These are phyloP conservation scores for Lophura nycthemera DNA, from an alignment of 2,113 vertebrate species.

Conservation along the genomic window DNA sequence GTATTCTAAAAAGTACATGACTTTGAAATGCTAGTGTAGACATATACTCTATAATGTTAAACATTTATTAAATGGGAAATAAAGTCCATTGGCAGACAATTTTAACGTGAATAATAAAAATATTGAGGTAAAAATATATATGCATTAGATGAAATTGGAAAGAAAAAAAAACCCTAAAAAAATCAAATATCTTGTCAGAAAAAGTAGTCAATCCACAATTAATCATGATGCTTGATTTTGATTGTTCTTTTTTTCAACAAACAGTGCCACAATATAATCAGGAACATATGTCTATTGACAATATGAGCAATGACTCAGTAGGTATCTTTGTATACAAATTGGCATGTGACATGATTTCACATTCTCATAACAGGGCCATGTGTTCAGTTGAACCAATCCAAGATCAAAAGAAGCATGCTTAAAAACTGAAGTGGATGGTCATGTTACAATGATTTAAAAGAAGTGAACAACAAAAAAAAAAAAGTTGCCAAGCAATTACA, in stretches of 20 bases:
- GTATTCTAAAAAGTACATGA: constrained; percentile 20
- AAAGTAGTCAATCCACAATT: constrained; percentile 69
- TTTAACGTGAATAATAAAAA: constrained; percentile 52
- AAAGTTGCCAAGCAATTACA: neutral
- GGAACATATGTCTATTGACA: neutral
- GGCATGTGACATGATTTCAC: constrained; percentile 42
- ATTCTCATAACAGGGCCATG: constrained; percentile 47
- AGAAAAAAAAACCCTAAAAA: neutral
- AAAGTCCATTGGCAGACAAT: constrained; percentile 16
- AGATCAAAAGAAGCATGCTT: neutral
- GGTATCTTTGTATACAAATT: constrained; percentile 2
- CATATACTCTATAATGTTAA: constrained; percentile 30
- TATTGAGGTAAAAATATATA: constrained; percentile 45
- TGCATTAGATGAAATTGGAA: constrained; percentile 4
- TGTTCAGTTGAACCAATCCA: neutral
- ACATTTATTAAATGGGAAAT: constrained; percentile 40
- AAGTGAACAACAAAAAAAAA: neutral
- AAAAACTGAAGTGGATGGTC: neutral
- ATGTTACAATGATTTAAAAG: neutral
- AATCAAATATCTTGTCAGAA: neutral
- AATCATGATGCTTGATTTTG: constrained; percentile 37
- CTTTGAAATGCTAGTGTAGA: constrained; percentile 46
- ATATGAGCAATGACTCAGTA: constrained; percentile 13
- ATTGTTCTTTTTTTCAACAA: constrained; percentile 19
- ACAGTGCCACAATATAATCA: constrained; percentile 43